Evolutionary conservation across 1,140 invertebrate genomes (phyloP).

Genomic region (Schlechtendalia chinensis): DNA sequence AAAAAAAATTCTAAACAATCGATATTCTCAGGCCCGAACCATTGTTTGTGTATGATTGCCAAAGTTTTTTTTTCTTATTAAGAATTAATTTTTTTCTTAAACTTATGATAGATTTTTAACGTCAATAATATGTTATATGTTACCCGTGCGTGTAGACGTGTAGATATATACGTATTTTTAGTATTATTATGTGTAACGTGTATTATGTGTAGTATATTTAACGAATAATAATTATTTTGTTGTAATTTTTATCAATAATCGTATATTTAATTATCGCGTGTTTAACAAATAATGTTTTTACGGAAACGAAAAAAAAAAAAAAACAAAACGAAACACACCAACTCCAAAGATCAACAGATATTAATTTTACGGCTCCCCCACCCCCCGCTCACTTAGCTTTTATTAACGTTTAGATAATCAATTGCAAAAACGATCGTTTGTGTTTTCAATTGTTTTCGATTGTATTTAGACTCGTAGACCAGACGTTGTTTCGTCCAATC

Average conservation of each 20-base stretch:
- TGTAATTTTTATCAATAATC: not conserved
- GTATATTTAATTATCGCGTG: conserved; percentile 14
- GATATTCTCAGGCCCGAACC: not conserved
- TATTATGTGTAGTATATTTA: conserved; percentile 34
- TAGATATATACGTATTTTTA: no score
- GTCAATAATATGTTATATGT: conserved; percentile 25
- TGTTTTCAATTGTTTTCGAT: no score
- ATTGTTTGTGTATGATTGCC: conserved; percentile 3
- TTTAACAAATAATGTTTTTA: conserved; percentile 11
- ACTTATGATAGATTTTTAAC: conserved; percentile 5
- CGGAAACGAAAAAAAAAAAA: not conserved
- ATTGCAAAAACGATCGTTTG: no score
- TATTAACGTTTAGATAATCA: no score
- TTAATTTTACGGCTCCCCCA: not conserved
- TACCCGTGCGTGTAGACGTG: conserved; percentile 25
- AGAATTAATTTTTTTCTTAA: conserved; percentile 20
- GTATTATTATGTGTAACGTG: conserved; percentile 29
- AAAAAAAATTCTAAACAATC: not conserved
- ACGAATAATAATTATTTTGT: not conserved
- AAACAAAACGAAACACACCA: no score
- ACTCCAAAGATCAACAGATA: not conserved
- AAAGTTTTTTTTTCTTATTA: conserved; percentile 13
- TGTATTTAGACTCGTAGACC: no score
- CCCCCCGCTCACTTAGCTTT: not conserved
- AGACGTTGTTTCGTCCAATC: no score